Base-by-base conservation (phyloP, 2,888 invertebrate species). In the Aricia artaxerxes region DNA sequence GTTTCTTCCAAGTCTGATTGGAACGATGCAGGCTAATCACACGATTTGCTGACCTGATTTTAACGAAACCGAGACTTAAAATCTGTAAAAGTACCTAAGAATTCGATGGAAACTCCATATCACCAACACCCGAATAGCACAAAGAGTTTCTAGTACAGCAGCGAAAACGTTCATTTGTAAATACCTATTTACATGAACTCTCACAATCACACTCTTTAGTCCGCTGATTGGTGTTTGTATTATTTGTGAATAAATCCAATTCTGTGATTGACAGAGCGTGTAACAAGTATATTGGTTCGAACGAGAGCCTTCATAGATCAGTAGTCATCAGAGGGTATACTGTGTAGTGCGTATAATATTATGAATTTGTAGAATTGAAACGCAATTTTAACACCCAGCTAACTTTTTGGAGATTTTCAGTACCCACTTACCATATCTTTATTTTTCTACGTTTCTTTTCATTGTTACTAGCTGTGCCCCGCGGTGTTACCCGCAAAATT, bases 141-240 rank as follows among this genome's bases (percentile, higher is more conserved):
- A 57, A 57, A 16, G 57, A 57, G 4, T 57, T 57, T 69, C 13
- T 69, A 35, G 69, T 64, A 11, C 64, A 31, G 69, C 13, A 69
- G 69, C 35, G 69, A 31, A 64, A 64, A 31, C 24, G 64, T 11
- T 9, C 3, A 64, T 64, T 31, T 3, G 69, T 35, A 13, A 35
- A 13, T 35, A 69, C 13, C 11, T 69, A 69, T 69, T 69, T 5
- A 69, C 69, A 38, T 38, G 35, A 35, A 13, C 78, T 72, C 72
- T 80, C 90, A 90, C 87, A 88, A 88, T 87, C 87, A 89, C 16
- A 16, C 87, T 90, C 89, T 88, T 88, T 88, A 86, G 88, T 88
- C 84, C 84, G 90, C 90, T 93, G 93, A 93, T 93, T 93, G 89
- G 89, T 92, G 93, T 92, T 93, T 93, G 92, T 93, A 93, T 5